Evolutionary conservation across 2,888 invertebrate species (phyloP), one percentile per base, ranked within the genome.

Genomic region (Disparrhopalites patrizii): DNA sequence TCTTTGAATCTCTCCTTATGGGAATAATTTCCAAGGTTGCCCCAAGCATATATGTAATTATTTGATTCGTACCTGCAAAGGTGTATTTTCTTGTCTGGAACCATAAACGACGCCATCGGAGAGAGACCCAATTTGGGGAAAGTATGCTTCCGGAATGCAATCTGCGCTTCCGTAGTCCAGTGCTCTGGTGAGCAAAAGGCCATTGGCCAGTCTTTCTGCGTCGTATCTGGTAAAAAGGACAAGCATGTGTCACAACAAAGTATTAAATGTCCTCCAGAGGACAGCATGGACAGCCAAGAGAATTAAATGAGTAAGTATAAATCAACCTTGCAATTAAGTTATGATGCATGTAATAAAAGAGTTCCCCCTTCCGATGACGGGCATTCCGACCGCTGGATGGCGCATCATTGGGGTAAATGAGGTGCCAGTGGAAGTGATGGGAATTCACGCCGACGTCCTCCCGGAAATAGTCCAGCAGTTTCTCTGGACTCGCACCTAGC

Each of bases 341-440:
- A 76, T 88, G 83, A 75, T 90, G 89, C 89, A 89, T 89, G 76
- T 89, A 89, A 76, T 87, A 90, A 81, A 90, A 90, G n/a, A 90
- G 83, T 77, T 90, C 90, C 0, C 90, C 90, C 1, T 89, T 82
- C 10, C 90, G 81, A 79, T 90, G 88, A 77, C 91, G 36, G 4
- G 20, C 20, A 3, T 31, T 33, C 3, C 18, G 30, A 10, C 31
- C 54, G 1, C 62, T 38, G 2, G 65, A 57, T 0, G 10, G 15
- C 0, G 92, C 91, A 13, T 47, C 47, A 5, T 47, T 47, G 20
- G 92, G 91, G 78, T 91, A 92, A 1, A 92, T 91, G 71, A 92
- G 82, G 79, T 93, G 92, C 92, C 91, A 92, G 78, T 93, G 91
- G 90, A 91, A 92, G 78, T 93, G 92, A 78, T 93, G 92, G 58